Evolutionary conservation across 2,888 invertebrate species (phyloP), one percentile per base, ranked within the genome.

Genomic region (Criorhina ranunculi): DNA sequence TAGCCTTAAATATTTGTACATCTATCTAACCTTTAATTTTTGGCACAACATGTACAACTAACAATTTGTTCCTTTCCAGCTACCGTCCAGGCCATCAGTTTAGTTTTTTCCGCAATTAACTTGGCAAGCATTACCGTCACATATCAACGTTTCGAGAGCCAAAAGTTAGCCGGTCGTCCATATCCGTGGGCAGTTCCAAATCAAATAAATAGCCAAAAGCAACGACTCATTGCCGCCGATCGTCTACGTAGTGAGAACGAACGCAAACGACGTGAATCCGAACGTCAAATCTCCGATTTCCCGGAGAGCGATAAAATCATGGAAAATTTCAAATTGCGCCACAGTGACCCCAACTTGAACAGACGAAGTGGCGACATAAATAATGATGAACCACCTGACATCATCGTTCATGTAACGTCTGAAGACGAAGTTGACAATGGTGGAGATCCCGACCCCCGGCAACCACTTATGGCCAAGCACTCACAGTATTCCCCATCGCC

Each of bases 61-160:
- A 24, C 24, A 24, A 3, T 24, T 24, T 24, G 4, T 24, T 81
- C 51, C 55, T 72, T 93, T 92, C 12, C 91, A 96, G 96, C 94
- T 87, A 93, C 93, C 73, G 92, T 95, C 70, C 95, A 96, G 91
- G 92, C 94, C 8, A 91, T 95, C 3, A 95, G 95, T 88, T 93
- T 96, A 76, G 89, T 95, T 1, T 93, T 95, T 86, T 95, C 96
- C 1, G 92, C 95, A 37, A 92, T 95, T 29, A 93, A 95, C 88
- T 93, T 96, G 92, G 94, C 96, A 0, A 93, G 94, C 70, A 94
- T 95, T 42, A 95, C 95, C 12, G 94, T 95, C 29, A 92, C 94
- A 24, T 96, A 95, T 89, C 95, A 96, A 91, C 93, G 96, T 89
- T 96, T 96, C 89, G 96, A 96, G 91, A 94, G 96, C 87, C 96